These are phyloP conservation scores for Bufo gargarizans DNA, from an alignment of 2,113 vertebrate genomes.

Conservation along the genomic window DNA sequence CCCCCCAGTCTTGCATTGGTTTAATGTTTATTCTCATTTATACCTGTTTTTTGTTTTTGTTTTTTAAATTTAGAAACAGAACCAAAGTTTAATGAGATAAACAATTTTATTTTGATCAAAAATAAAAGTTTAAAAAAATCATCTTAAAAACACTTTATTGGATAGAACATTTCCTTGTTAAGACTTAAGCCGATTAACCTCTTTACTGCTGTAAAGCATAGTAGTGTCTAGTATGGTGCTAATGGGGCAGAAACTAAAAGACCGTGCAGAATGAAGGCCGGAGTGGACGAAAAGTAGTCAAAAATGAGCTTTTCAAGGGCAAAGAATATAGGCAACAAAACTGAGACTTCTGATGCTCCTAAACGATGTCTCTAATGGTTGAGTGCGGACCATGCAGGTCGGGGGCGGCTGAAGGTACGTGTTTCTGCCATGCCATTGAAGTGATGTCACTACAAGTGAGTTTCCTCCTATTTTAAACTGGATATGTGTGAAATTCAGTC, in stretches of 20 bases:
- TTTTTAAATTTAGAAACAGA: background rate
- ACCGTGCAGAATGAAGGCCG: background rate
- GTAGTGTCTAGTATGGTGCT: background rate
- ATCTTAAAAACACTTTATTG: slow-evolving; percentile 14
- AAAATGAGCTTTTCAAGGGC: background rate
- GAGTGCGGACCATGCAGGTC: background rate
- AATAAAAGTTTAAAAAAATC: slow-evolving; percentile 16
- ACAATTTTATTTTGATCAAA: slow-evolving; percentile 42
- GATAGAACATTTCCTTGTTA: background rate
- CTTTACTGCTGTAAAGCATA: background rate
- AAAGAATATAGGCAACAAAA: background rate
- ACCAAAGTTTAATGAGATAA: background rate
- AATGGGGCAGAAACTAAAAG: background rate
- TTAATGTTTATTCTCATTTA: background rate
- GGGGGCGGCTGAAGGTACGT: background rate
- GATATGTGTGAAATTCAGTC: background rate
- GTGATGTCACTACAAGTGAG: background rate
- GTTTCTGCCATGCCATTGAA: background rate
- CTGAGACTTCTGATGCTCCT: background rate
- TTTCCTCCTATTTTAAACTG: background rate
- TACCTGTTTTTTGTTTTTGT: background rate
- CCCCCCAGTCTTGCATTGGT: no score
- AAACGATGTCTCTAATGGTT: background rate
- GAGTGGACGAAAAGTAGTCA: background rate
- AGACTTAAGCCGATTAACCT: slow-evolving; percentile 17